phyloP scores from a whole-genome alignment of 2,888 invertebrate genomes.

The Agonopterix subpropinquella region DNA sequence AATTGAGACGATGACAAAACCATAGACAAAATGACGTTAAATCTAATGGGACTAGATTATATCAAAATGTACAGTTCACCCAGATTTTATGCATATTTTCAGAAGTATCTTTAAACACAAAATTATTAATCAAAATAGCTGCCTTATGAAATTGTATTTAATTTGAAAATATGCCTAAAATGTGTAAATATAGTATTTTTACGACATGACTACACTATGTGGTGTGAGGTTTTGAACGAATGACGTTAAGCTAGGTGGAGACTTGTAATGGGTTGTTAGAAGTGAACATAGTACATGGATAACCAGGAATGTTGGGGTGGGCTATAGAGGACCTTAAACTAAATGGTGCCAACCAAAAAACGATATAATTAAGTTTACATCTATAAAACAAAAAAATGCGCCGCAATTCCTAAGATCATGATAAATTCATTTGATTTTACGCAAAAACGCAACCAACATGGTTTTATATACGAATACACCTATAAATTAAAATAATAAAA shows the following conservation, averaged over 20 bases:
- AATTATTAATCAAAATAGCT: not conserved
- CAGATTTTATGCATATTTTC: conserved; percentile 18
- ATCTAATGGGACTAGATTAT: conserved; percentile 20
- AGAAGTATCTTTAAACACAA: conserved; percentile 1
- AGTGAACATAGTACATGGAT: conserved; percentile 24
- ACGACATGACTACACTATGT: conserved; percentile 43
- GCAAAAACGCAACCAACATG: conserved; percentile 33
- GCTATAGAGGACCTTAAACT: conserved; percentile 8
- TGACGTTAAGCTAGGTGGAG: conserved; percentile 44
- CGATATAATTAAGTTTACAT: not conserved
- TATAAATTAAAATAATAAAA: conserved; percentile 20
- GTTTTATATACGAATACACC: conserved; percentile 21
- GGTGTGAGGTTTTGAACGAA: conserved; percentile 56
- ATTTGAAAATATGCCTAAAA: conserved; percentile 18
- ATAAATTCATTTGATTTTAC: conserved; percentile 20
- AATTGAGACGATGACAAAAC: conserved; percentile 62
- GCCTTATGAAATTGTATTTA: not conserved
- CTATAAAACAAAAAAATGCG: not conserved
- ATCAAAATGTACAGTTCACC: conserved; percentile 38
- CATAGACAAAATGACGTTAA: conserved; percentile 55
- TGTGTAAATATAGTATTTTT: conserved; percentile 23
- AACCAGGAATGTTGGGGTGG: conserved; percentile 10
- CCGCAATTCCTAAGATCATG: conserved; percentile 18
- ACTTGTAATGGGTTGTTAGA: conserved; percentile 34
- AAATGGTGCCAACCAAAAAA: conserved; percentile 10